Evolutionary conservation across 2,113 vertebrate species (phyloP), one percentile per base, ranked within the genome.

Genomic region (Chamaetylas fuelleborni): DNA sequence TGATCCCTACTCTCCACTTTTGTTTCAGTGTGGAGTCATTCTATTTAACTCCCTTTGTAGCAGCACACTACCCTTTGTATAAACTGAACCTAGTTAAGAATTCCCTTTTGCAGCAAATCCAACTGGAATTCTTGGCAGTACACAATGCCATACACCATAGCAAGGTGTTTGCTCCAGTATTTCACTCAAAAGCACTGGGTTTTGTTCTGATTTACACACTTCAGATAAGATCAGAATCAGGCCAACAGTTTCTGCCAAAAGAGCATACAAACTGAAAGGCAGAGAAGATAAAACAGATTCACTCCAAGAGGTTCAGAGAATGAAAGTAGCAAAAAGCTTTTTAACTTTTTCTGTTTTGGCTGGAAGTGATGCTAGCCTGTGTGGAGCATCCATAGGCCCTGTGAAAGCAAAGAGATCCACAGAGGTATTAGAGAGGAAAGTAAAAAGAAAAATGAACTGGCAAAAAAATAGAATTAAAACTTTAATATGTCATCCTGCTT

Each of bases 121-220:
- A 1, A 93, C 83, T 45, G 72, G 85, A 94, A 94, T 95, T 93
- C 65, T 89, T 86, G 86, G 91, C 79, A 53, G 87, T 61, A 51
- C 66, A 48, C 81, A 73, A 78, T 70, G 92, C 67, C 88, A 85
- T 88, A 58, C 69, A 34, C 65, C 3, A 2, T 51, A 62, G 60
- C 56, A 73, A 74, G 65, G 67, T 92, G 88, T 85, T 94, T 92
- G 87, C 92, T 95, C 80, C 90, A 43, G 34, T 72, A 86, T 84
- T 81, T 79, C 88, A 71, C 64, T 95, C 77, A 86, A 93, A 97
- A 85, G 62, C 92, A 78, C 3, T 5, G 48, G 14, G 66, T 81
- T 92, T 94, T 89, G 72, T 91, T 95, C 89, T 91, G 91, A 94
- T 97, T 95, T 92, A 95, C 87, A 84, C 78, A 87, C 45, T 86